Base-by-base conservation (phyloP, 1,140 invertebrate species). In the Drosophila teissieri region DNA sequence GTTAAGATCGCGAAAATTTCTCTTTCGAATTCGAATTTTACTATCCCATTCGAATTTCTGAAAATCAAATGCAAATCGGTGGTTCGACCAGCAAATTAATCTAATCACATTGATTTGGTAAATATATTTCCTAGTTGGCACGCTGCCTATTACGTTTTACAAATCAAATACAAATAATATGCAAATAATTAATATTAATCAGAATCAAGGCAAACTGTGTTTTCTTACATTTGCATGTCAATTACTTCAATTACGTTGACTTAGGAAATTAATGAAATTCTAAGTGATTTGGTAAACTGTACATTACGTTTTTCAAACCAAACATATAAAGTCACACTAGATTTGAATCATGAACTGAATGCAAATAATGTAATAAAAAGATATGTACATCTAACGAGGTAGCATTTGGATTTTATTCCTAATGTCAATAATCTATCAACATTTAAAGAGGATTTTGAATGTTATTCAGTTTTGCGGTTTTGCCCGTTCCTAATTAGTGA, bases 1-100 rank as follows among this genome's bases (percentile, higher is more conserved):
- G n/a, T 51, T 3, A 51, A 12, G 27, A 51, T 51, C 48, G 48
- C 27, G 1, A 34, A 34, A n/a, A 31, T 51, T 51, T 34, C 24
- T 15, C 48, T 31, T 51, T 51, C 24, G 27, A 51, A 51, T 51
- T 51, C 48, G 48, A 51, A 51, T 51, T 34, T 51, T 51, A 51
- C 48, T 51, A 27, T 17, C 48, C 31, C 34, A 8, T 15, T 51
- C 31, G 14, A 6, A 17, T 12, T 22, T 45, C 17, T 15, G 11
- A 45, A 19, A 45, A 27, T 31, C 31, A 31, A 31, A 31, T 31
- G 31, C n/a, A 51, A 8, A 48, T 48, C 22, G 14, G 7, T 10
- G n/a, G n/a, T 34, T 51, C 31, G n/a, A n/a, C 48, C 48, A 34
- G 22, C 4, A 51, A 34, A 51, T 51, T 51, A 51, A 34, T 15